Conservation (phyloP, 2,113 vertebrate genomes). For the Lepus timidus region DNA sequence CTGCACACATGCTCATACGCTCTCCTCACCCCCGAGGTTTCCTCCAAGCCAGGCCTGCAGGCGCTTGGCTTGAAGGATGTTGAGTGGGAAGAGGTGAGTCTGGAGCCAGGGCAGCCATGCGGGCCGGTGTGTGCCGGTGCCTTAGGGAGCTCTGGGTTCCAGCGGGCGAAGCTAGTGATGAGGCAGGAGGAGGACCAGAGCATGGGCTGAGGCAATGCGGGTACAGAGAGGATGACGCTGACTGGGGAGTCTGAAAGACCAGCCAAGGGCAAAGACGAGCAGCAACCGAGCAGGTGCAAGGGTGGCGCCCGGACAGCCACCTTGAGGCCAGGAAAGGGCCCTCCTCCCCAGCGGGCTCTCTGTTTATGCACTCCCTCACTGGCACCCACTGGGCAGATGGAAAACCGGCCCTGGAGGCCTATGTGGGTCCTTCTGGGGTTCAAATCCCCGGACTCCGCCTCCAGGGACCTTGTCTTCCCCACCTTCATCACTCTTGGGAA, state of each 20-base stretch:
- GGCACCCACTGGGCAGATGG: background rate
- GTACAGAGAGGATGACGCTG: accelerated
- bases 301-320: background rate
- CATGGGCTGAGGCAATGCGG: accelerated
- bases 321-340: background rate
- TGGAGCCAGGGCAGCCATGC: background rate
- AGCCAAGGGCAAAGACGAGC: background rate
- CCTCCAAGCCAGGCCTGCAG: background rate
- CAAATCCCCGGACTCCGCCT: background rate
- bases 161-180: background rate
- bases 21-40: background rate
- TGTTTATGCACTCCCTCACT: background rate
- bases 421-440: background rate
- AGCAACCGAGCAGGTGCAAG: too few relatives aligned
- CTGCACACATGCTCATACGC: background rate
- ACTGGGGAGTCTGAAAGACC: background rate
- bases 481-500: background rate
- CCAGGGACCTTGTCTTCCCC: background rate
- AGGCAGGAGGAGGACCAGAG: background rate
- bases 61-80: background rate
- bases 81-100: background rate
- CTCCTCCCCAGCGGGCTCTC: background rate
- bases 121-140: too few relatives aligned
- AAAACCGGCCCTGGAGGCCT: background rate
- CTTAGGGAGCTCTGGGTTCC: too few relatives aligned